Evolutionary conservation across 2,888 invertebrate genomes (phyloP).

Genomic region (Perdita meconis): DNA sequence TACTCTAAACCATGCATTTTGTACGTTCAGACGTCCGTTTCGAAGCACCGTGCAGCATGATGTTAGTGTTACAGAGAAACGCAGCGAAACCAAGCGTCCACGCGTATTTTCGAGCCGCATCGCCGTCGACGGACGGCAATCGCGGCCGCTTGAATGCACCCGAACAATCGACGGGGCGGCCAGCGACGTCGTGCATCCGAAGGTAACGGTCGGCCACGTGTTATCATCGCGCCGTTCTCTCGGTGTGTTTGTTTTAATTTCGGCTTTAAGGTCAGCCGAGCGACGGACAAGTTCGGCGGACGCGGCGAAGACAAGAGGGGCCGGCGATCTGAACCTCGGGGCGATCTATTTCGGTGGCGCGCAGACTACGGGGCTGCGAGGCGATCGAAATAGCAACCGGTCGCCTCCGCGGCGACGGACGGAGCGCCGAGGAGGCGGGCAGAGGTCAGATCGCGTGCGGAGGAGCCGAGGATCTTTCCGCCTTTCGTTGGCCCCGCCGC

Average conservation of each 20-base stretch:
- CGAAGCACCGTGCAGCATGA: not conserved
- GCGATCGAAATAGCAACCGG: conserved; percentile 74
- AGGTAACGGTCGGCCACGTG: conserved; percentile 15
- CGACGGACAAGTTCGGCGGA: conserved; percentile 57
- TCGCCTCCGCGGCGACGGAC: conserved; percentile 40
- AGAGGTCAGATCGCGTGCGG: not conserved
- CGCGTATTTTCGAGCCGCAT: too few relatives aligned
- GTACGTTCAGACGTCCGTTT: too few relatives aligned
- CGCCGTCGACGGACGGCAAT: not conserved
- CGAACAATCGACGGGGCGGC: not conserved
- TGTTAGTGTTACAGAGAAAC: too few relatives aligned
- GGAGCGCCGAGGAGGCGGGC: conserved; percentile 13
- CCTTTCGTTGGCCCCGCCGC: not conserved
- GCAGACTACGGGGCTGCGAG: conserved; percentile 61
- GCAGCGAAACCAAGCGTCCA: too few relatives aligned
- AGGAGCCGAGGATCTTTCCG: not conserved
- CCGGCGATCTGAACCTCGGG: conserved; percentile 74
- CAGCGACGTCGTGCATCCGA: not conserved
- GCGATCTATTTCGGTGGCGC: conserved; percentile 75
- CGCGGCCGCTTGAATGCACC: too few relatives aligned
- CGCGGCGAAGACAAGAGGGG: conserved; percentile 44
- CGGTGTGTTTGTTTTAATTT: conserved; percentile 50
- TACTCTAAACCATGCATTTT: too few relatives aligned
- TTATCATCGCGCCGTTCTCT: conserved; percentile 32
- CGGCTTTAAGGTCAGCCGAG: conserved; percentile 53